Evolutionary conservation across 2,888 invertebrate species (phyloP), one percentile per base, ranked within the genome.

Genomic region (Agrochola lychnidis): DNA sequence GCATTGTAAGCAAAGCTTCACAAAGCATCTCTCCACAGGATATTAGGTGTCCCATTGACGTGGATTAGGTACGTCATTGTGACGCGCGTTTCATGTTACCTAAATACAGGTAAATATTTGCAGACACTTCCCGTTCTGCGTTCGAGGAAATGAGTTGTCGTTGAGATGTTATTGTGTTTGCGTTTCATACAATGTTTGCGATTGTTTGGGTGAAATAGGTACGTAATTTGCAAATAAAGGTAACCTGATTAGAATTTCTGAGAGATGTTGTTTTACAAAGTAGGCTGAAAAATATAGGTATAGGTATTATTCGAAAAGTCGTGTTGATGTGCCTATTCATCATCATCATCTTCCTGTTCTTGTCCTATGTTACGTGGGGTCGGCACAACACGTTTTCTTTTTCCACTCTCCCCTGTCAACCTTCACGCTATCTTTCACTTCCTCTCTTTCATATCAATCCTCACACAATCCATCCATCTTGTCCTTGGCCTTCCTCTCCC

Each of bases 21-120:
- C 68, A 73, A 69, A 72, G 63, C 66, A 71, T 71, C 76, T 78
- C 78, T 74, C 36, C 59, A 78, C 87, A 87, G 90, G 87, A 88
- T 90, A 90, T 89, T 85, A 87, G 68, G 76, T 83, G 85, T 82
- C 83, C 19, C 67, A 67, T 83, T 74, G 88, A 87, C 76, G 62
- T 48, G 71, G 76, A 83, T 87, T 80, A 73, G 42, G 45, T 73
- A 80, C 77, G 62, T 70, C 78, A 77, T 75, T 81, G 67, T 78
- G 62, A n/a, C 51, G 53, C 7, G 61, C 62, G 62, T 69, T 61
- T 70, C 63, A 63, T 79, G 71, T 67, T 76, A 79, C 79, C 48
- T 70, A 71, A 84, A 85, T 84, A 74, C 72, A 79, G 82, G 73
- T 85, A 68, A 79, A 84, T 74, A 71, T 83, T 80, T 70, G 66